phyloP scores from a whole-genome alignment of 2,113 vertebrate species.

The Potamarius usumacintae region DNA sequence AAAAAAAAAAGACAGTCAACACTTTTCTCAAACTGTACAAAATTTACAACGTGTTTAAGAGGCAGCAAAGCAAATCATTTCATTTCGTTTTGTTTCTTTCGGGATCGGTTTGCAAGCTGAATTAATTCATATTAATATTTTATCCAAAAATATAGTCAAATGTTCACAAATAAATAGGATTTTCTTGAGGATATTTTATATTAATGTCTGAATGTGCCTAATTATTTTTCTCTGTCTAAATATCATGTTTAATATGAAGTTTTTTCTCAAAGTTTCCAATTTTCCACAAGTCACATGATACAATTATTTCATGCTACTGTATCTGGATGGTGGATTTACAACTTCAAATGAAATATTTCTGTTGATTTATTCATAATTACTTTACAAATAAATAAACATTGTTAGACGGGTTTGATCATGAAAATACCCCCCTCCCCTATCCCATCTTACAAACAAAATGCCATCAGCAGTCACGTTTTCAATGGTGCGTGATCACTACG shows the following conservation, averaged over 20 bases:
- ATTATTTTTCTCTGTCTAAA: not conserved
- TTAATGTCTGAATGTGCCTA: not conserved
- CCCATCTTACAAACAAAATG: not conserved
- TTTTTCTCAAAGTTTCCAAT: not conserved
- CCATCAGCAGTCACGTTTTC: not conserved
- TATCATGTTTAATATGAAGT: not conserved
- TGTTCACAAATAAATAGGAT: not conserved
- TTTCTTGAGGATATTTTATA: not conserved
- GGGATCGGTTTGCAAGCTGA: not conserved
- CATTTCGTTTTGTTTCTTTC: not conserved
- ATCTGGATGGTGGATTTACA: not conserved
- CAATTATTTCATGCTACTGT: not conserved
- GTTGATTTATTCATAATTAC: not conserved
- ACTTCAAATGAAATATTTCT: not conserved
- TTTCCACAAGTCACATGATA: not conserved
- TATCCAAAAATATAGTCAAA: slow-evolving; percentile 17
- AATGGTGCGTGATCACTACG: not conserved
- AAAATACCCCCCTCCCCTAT: not conserved
- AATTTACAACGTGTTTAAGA: slow-evolving; percentile 78
- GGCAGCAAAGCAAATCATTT: not conserved
- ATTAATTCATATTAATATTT: not conserved
- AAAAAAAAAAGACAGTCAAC: slow-evolving; percentile 82
- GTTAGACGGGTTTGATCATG: not conserved
- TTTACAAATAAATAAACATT: not conserved
- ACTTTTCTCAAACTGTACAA: slow-evolving; percentile 90